Percentiles rank a stretch among this genome's conserved stretches.
These are phyloP conservation scores for Colius striatus DNA, from an alignment of 2,113 vertebrate genomes.

Conservation along the genomic window DNA sequence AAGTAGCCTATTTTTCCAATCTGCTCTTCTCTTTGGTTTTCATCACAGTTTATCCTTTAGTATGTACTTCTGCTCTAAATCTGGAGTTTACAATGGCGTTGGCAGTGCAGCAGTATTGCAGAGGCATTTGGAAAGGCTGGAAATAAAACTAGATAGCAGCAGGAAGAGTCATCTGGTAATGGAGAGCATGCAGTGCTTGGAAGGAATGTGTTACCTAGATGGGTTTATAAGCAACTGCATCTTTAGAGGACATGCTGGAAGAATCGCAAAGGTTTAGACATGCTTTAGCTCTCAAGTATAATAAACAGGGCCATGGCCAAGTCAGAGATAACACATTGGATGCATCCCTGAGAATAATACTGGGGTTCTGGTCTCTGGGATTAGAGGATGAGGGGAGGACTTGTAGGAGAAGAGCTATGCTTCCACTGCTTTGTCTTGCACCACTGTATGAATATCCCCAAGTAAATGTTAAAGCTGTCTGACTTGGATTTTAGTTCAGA, in stretches of 20 bases:
- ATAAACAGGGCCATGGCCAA: not conserved
- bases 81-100: not conserved
- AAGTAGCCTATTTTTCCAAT: not conserved
- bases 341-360: not conserved
- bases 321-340: not conserved
- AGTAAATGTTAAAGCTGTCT: not conserved
- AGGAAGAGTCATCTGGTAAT: not conserved
- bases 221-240: not conserved
- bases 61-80: not conserved
- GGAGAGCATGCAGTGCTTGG: not conserved
- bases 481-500: not conserved
- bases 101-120: not conserved
- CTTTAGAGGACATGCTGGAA: not conserved
- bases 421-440: not conserved
- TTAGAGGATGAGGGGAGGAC: not conserved
- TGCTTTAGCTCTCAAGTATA: not conserved
- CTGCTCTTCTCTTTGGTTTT: not conserved
- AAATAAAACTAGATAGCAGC: not conserved
- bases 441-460: not conserved
- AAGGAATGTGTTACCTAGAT: accelerated
- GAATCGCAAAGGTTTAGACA: not conserved
- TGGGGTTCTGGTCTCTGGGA: not conserved
- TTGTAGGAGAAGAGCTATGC: not conserved
- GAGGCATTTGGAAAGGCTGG: not conserved
- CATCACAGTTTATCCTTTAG: not conserved